Evolutionary conservation across 2,113 vertebrate genomes (phyloP).

Genomic region (Petromus typicus): DNA sequence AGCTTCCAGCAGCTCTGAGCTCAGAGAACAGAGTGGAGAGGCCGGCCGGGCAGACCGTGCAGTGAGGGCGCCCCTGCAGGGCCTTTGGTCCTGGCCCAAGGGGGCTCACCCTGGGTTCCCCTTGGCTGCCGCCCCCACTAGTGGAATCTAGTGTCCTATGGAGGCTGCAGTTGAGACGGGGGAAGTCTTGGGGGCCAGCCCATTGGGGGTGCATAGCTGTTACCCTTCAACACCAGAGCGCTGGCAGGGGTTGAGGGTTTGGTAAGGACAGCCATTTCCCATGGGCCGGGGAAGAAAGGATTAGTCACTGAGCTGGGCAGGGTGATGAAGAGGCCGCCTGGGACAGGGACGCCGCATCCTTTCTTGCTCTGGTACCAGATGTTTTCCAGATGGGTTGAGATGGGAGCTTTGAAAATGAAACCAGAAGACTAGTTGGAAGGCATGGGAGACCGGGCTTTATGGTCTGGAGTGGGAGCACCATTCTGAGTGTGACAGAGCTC

Average conservation of each 20-base stretch:
- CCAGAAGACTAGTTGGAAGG: background rate
- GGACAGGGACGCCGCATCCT: background rate
- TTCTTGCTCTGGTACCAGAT: background rate
- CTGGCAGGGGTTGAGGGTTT: rapidly evolving
- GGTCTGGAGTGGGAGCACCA: background rate
- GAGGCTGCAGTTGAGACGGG: background rate
- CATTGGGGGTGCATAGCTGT: rapidly evolving
- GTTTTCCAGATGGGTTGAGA: constrained; percentile 53
- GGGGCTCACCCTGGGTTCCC: rapidly evolving
- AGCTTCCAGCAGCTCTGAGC: background rate
- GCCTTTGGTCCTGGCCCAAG: background rate
- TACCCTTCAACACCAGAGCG: background rate
- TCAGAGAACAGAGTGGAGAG: rapidly evolving
- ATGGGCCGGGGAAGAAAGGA: background rate
- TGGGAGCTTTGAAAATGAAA: background rate
- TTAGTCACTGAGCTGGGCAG: background rate
- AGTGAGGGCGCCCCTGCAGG: rapidly evolving
- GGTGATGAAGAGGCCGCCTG: background rate
- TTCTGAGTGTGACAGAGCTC: background rate
- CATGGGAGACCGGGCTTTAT: background rate
- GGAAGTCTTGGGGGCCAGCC: too few relatives aligned
- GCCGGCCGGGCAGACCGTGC: background rate
- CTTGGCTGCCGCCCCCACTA: rapidly evolving
- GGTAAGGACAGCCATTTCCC: background rate
- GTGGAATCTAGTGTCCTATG: rapidly evolving